Evolutionary conservation across 2,797 vertebrate species (phyloP).

Genomic region (Leptoclinus maculatus): DNA sequence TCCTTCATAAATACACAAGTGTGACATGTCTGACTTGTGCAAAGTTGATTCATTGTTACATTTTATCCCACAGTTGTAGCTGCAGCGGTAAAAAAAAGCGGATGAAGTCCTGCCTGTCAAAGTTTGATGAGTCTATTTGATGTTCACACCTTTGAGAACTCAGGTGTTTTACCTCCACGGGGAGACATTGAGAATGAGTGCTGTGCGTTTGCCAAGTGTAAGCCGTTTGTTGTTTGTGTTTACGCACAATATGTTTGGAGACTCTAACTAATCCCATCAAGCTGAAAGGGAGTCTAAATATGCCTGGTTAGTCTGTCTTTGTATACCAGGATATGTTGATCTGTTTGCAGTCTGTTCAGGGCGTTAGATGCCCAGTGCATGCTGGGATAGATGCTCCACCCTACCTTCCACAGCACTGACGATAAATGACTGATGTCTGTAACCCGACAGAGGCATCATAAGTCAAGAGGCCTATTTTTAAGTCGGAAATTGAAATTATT

Average conservation of each 20-base stretch:
- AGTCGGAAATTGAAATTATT: neutral
- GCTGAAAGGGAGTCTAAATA: conserved; percentile 2
- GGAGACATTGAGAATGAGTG: neutral
- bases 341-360: neutral
- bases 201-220: neutral
- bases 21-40: neutral
- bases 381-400: neutral
- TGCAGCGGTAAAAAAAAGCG: neutral
- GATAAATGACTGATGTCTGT: neutral
- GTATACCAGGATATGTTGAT: neutral
- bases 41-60: neutral
- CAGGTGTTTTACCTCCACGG: conserved; percentile 2
- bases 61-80: neutral
- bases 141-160: neutral
- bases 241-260: neutral
- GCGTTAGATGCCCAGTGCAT: neutral
- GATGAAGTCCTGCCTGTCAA: neutral
- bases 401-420: neutral
- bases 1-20: neutral
- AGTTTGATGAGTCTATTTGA: neutral
- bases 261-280: conserved; percentile 5
- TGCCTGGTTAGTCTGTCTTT: neutral
- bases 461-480: neutral
- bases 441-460: neutral
- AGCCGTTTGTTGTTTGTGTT: neutral